These are phyloP conservation scores for Bufotes viridis DNA, from an alignment of 2,797 vertebrate species.

Conservation along the genomic window DNA sequence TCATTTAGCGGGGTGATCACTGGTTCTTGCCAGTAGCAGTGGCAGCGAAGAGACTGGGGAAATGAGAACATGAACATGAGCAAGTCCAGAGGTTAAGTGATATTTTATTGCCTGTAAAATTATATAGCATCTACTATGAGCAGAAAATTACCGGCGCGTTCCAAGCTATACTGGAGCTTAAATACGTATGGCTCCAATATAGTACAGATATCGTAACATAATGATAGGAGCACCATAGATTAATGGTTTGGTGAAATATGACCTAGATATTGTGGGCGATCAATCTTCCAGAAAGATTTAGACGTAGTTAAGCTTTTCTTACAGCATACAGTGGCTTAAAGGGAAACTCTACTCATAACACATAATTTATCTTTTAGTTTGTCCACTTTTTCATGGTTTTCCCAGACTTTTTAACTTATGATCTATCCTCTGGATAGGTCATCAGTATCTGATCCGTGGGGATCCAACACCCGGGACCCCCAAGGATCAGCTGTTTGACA, in stretches of 20 bases:
- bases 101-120: constrained; percentile 26
- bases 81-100: constrained; percentile 12
- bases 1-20: background rate
- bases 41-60: background rate
- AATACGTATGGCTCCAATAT: background rate
- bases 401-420: too few relatives aligned
- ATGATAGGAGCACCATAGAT: background rate
- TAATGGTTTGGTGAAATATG: background rate
- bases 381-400: too few relatives aligned
- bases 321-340: background rate
- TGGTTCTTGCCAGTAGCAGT: background rate
- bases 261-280: background rate
- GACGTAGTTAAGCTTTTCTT: background rate
- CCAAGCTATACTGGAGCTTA: background rate
- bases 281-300: background rate
- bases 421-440: too few relatives aligned
- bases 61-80: constrained; percentile 1
- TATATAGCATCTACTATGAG: background rate
- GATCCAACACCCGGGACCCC: too few relatives aligned
- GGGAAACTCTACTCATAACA: background rate
- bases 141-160: background rate
- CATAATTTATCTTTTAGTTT: too few relatives aligned
- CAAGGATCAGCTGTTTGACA: too few relatives aligned
- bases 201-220: background rate
- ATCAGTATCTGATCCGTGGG: too few relatives aligned